Evolutionary conservation across 2,797 vertebrate species (phyloP), one percentile per base, ranked within the genome.

Genomic region (Tokudaia tokunoshimensis): DNA sequence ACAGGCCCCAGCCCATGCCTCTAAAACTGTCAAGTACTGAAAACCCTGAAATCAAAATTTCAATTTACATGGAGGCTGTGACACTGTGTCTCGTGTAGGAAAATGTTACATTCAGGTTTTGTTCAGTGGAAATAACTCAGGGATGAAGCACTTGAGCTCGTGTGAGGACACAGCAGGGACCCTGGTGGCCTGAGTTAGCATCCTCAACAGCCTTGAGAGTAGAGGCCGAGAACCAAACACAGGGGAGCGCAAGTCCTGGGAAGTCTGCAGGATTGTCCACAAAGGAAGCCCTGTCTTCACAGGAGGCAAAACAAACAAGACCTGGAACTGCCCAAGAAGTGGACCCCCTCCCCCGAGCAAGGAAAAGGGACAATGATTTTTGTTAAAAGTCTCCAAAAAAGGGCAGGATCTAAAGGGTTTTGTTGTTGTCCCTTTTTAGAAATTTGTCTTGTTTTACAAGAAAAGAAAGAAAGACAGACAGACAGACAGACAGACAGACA

Each of bases 191-290:
- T 22, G 17, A 86, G 65, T 52, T 44, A 83, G 70, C 95, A 78
- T 41, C 26, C 29, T 83, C 41, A n/a, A 31, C 19, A 83, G 52
- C 12, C 76, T n/a, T 44, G 78, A 86, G 72, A 92, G 78, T 65
- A 83, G 85, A 87, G 34, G 78, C 92, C 84, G 55, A 34, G 63
- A 67, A 87, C 24, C 15, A 91, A 92, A 88, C 31, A 94, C 70
- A 47, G 82, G 6, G 13, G 57, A 34, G 15, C 52, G 79, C 63
- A 12, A 76, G 74, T 80, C 29, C 84, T 72, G 47, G 67, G 61
- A 65, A 94, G 79, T 37, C 70, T 72, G 8, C 31, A 34, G 90
- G 76, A 26, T 22, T 75, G 94, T 80, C 89, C 87, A 47, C 59
- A 86, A 44, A 79, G 81, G 88, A 87, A 79, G 67, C 14, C 17